Percentiles rank a stretch among this genome's conserved stretches.
Evolutionary conservation across 2,113 vertebrate genomes (phyloP).

Genomic region (Nycticorax nycticorax): DNA sequence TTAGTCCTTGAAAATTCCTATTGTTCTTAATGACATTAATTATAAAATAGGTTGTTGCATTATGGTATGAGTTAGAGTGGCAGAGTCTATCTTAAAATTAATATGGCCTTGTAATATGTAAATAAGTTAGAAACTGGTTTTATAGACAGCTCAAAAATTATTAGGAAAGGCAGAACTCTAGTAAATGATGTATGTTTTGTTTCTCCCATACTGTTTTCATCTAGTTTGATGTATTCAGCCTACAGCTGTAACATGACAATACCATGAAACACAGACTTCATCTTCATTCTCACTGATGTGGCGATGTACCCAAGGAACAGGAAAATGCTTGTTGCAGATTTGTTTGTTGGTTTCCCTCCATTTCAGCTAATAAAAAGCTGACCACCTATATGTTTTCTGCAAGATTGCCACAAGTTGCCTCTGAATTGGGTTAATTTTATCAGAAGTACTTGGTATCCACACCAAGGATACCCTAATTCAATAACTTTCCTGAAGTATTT

Average conservation of each 20-base stretch:
- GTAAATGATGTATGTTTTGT: neutral
- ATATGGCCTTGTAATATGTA: neutral
- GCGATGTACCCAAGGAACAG: neutral
- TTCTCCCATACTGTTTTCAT: neutral
- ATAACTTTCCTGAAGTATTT: neutral
- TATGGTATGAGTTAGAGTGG: neutral
- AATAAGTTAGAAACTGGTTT: neutral
- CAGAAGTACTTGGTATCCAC: neutral
- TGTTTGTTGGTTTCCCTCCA: neutral
- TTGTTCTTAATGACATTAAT: neutral
- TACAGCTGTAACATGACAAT: neutral
- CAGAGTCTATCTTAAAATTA: neutral
- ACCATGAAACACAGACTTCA: neutral
- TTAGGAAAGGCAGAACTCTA: neutral
- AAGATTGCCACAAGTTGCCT: neutral
- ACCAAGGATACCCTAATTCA: neutral
- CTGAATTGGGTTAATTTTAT: neutral
- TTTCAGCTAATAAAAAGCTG: neutral
- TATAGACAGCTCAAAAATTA: neutral
- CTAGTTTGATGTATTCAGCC: neutral
- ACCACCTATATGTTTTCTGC: neutral
- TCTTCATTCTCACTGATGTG: neutral
- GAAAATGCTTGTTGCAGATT: neutral
- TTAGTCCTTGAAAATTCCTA: neutral
- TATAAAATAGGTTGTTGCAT: neutral